Evolutionary conservation across 2,113 vertebrate genomes (phyloP), one percentile per base, ranked within the genome.

Genomic region (Zosterops hypoxanthus): DNA sequence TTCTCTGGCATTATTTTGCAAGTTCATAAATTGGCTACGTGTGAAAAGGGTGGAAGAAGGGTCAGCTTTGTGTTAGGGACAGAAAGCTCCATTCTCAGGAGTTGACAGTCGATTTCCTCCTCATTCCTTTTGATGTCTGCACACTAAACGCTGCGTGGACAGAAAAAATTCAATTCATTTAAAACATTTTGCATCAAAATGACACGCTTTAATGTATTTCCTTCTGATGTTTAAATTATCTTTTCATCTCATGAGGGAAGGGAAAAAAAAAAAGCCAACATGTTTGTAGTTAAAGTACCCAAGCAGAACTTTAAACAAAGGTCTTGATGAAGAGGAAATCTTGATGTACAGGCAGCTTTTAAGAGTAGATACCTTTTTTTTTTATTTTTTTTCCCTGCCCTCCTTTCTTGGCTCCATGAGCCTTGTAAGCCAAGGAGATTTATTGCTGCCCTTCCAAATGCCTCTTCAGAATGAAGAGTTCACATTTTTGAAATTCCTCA

Each of bases 101-200:
- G 82, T 82, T 95, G 88, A 92, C 84, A 88, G 91, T 76, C 46
- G 29, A 2, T 92, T 97, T 96, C 95, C 92, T 93, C 61, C 65
- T 85, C 16, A 0, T 29, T 88, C 78, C 92, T 97, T 97, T 98
- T 97, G 87, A 95, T 95, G 92, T 94, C 79, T 83, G 65, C n/a
- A 52, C 80, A 49, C 82, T 75, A 65, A 95, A 90, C 6, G 71
- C 90, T 57, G 91, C 29, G 4, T 73, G 71, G 84, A 87, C 84
- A 86, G 95, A 94, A 96, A 96, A 96, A 97, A 96, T 90, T 44
- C 60, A 44, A 63, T 86, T 79, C 80, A 73, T 94, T 95, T 94
- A 72, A 94, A 96, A 91, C 83, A 94, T 96, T 97, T 91, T 96
- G 84, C 86, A 94, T 96, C 95, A 94, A 90, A 97, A 96, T 92